phyloP scores from a whole-genome alignment of 92 coral and sea anemone species.

The Phenganax stokvisi region DNA sequence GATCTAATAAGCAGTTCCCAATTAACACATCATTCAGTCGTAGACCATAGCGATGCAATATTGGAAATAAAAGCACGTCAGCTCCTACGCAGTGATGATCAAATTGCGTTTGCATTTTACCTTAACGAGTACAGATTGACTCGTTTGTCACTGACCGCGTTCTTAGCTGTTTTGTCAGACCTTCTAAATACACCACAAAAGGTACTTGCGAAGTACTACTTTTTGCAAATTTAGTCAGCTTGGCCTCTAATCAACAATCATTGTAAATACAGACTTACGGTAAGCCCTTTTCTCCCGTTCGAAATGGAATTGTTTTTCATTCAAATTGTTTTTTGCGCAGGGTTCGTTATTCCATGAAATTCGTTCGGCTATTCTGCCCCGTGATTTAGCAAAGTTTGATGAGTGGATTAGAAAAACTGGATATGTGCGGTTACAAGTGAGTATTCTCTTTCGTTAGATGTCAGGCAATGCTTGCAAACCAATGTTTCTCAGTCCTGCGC shows the following conservation, averaged over 20 bases:
- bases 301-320: not conserved
- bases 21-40: constrained; percentile 59
- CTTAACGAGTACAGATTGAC: constrained; percentile 69
- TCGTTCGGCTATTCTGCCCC: constrained; percentile 67
- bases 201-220: constrained; percentile 40
- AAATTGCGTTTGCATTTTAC: constrained; percentile 76
- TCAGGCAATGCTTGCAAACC: not conserved
- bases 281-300: not conserved
- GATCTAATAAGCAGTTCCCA: constrained; percentile 85
- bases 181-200: constrained; percentile 75
- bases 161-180: constrained; percentile 80
- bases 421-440: constrained; percentile 70
- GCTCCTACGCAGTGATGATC: constrained; percentile 66
- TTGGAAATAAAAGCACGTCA: constrained; percentile 72
- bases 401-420: constrained; percentile 71
- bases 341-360: constrained; percentile 71
- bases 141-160: constrained; percentile 55
- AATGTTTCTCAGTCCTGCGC: not conserved
- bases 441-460: not conserved
- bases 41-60: constrained; percentile 56
- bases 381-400: constrained; percentile 78
- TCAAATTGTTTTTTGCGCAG: constrained; percentile 37
- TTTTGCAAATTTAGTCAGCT: not conserved
- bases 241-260: too few species aligned
- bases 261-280: too few species aligned